phyloP scores from a whole-genome alignment of 2,797 vertebrate genomes.

The Sciaenops ocellatus region DNA sequence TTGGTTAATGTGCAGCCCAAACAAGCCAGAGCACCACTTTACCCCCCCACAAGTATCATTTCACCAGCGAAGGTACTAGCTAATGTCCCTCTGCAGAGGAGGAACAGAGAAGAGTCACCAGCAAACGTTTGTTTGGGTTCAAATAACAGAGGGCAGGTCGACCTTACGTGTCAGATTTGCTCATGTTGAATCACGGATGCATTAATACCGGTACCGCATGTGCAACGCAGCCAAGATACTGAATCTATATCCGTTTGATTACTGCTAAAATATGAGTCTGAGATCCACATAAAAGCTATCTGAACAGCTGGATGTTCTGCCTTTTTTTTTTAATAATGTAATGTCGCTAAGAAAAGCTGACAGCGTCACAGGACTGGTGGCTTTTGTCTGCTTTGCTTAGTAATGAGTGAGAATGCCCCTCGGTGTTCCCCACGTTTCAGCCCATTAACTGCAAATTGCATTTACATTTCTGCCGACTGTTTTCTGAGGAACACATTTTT shows the following conservation, averaged over 20 bases:
- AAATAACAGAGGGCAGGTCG: background rate
- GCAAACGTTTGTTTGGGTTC: slow-evolving; percentile 55
- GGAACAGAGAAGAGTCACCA: slow-evolving; percentile 59
- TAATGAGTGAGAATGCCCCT: background rate
- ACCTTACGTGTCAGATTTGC: slow-evolving; percentile 3
- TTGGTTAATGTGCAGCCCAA: slow-evolving; percentile 29
- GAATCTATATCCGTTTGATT: slow-evolving; percentile 1
- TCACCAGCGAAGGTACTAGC: slow-evolving; percentile 43
- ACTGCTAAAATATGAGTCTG: background rate
- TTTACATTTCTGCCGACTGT: background rate
- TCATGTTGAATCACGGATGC: slow-evolving; percentile 23
- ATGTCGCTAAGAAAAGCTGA: background rate
- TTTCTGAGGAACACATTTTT: background rate
- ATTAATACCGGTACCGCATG: slow-evolving; percentile 36
- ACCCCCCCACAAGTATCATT: slow-evolving; percentile 25
- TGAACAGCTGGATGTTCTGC: background rate
- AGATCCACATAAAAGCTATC: background rate
- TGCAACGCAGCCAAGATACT: slow-evolving; percentile 1
- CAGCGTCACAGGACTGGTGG: background rate
- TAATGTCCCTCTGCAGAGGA: slow-evolving; percentile 34
- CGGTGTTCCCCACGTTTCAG: slow-evolving; percentile 16
- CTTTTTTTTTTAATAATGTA: background rate
- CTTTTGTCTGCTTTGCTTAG: slow-evolving; percentile 1
- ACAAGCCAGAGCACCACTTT: background rate
- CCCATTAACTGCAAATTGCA: background rate